Conservation (phyloP, 2,797 vertebrate species). For the Sylvilagus floridanus region DNA sequence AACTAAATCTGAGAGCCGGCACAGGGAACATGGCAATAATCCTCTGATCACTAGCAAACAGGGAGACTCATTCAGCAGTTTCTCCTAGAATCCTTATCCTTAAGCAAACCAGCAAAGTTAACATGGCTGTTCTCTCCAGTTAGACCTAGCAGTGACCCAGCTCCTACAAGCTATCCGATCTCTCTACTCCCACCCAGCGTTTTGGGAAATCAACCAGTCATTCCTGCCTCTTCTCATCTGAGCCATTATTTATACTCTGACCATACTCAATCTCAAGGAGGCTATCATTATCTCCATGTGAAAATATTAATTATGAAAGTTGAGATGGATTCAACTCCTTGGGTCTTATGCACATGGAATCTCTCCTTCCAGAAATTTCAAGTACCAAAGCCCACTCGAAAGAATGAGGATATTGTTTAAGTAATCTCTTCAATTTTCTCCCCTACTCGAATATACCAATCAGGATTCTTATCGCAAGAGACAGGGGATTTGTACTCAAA, state of each 20-base stretch:
- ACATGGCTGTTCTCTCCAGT: background rate
- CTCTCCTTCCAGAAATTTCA: background rate
- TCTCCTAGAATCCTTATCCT: background rate
- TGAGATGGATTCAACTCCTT: background rate
- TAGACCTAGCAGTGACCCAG: background rate
- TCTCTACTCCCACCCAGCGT: background rate
- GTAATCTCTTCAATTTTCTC: too few species aligned
- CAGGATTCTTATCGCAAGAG: background rate
- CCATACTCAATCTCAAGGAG: background rate
- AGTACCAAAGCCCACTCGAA: background rate
- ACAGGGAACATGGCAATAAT: too few species aligned
- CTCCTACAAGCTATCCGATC: background rate
- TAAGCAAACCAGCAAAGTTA: background rate
- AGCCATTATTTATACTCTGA: background rate
- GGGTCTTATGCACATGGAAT: background rate
- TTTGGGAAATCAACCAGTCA: background rate
- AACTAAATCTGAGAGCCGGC: too few species aligned
- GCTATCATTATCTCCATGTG: background rate
- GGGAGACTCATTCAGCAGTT: background rate
- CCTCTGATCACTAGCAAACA: too few species aligned
- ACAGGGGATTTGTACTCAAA: too few species aligned
- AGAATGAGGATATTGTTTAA: too few species aligned
- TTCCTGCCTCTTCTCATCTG: background rate
- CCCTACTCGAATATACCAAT: accelerated
- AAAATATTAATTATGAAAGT: background rate